Percentiles rank a stretch among this genome's conserved stretches.
Evolutionary conservation across 2,113 vertebrate species (phyloP).

Genomic region (Nothobranchius kuhntae): DNA sequence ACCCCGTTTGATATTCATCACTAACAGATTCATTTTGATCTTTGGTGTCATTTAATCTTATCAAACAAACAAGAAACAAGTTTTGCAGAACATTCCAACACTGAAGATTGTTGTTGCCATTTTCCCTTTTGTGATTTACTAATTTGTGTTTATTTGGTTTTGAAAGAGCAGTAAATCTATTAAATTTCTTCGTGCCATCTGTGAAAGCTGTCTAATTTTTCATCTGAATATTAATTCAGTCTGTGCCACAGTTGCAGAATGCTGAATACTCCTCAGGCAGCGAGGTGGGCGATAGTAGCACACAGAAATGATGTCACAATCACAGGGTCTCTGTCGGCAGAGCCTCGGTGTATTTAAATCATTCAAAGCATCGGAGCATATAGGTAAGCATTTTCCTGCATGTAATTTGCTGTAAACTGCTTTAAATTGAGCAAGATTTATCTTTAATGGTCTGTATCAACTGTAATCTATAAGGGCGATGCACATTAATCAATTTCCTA

Average conservation of each 20-base stretch:
- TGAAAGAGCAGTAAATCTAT: slow-evolving; percentile 6
- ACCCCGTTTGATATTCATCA: neutral
- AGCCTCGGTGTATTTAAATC: slow-evolving; percentile 42
- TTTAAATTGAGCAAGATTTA: slow-evolving; percentile 55
- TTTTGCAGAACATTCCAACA: slow-evolving; percentile 11
- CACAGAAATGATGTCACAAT: slow-evolving; percentile 48
- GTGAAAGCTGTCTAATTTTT: slow-evolving; percentile 13
- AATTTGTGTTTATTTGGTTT: slow-evolving; percentile 12
- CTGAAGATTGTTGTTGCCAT: slow-evolving; percentile 4
- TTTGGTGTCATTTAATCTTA: neutral
- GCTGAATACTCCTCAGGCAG: slow-evolving; percentile 10
- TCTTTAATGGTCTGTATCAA: slow-evolving; percentile 65
- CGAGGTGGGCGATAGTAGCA: slow-evolving; percentile 20
- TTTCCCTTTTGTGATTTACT: neutral
- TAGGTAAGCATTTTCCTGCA: slow-evolving; percentile 39
- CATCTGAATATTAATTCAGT: slow-evolving; percentile 31
- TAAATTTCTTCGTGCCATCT: slow-evolving; percentile 35
- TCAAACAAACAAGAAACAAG: neutral
- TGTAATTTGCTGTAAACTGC: slow-evolving; percentile 51
- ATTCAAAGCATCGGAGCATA: slow-evolving; percentile 21
- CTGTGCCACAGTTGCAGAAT: slow-evolving; percentile 31
- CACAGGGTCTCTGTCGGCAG: slow-evolving; percentile 40
- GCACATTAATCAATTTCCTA: slow-evolving; percentile 64
- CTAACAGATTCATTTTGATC: neutral
- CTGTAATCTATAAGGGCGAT: slow-evolving; percentile 55